Conservation (phyloP, 2,888 invertebrate species). For the Melanostoma scalare region DNA sequence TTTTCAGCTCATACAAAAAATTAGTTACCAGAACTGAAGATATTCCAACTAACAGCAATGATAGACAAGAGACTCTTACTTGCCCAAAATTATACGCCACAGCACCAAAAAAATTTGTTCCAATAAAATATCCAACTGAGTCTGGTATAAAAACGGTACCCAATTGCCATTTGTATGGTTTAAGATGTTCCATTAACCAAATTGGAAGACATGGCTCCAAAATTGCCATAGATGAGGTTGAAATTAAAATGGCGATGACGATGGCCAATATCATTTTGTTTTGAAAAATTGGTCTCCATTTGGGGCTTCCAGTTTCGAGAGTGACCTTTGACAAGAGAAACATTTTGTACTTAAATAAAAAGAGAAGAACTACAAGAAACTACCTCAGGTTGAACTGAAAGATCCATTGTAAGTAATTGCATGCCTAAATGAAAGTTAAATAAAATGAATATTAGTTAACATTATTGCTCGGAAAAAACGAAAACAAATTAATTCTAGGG, state of each 20-base stretch:
- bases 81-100: conserved; percentile 86
- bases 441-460: neutral
- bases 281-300: conserved; percentile 84
- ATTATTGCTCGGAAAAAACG: neutral
- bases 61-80: conserved; percentile 85
- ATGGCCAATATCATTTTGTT: conserved; percentile 86
- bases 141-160: conserved; percentile 94
- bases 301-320: conserved; percentile 77
- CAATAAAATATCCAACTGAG: conserved; percentile 91
- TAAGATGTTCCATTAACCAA: conserved; percentile 86
- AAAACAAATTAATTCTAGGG: no score
- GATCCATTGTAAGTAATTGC: conserved; percentile 79
- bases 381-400: conserved; percentile 79
- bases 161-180: conserved; percentile 85
- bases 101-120: conserved; percentile 90
- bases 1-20: neutral
- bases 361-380: neutral
- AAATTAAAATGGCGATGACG: conserved; percentile 88
- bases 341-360: no score
- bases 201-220: conserved; percentile 92
- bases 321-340: conserved; percentile 59
- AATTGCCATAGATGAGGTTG: conserved; percentile 91
- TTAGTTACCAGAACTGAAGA: conserved; percentile 85
- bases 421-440: conserved; percentile 73
- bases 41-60: conserved; percentile 86